phyloP scores from a whole-genome alignment of 2,888 invertebrate species.

The Lasius fuliginosus region DNA sequence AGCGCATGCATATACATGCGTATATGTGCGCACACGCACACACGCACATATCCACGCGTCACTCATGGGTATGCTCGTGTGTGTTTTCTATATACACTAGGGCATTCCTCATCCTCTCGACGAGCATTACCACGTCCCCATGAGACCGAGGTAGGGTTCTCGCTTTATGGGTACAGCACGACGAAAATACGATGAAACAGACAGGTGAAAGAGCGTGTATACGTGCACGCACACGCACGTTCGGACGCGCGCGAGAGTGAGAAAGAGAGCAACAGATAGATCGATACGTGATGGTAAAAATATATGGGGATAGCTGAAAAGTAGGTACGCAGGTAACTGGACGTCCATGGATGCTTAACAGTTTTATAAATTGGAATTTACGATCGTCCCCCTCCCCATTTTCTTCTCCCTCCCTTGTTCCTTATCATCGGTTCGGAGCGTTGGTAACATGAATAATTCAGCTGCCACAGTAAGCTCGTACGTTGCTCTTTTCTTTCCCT shows the following conservation, averaged over 20 bases:
- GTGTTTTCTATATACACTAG: conserved; percentile 60
- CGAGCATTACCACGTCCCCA: conserved; percentile 76
- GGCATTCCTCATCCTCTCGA: conserved; percentile 75
- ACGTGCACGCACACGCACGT: conserved; percentile 46
- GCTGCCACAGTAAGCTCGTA: conserved; percentile 70
- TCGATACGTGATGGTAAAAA: conserved; percentile 61
- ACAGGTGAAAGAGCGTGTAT: conserved; percentile 78
- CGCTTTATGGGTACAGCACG: conserved; percentile 74
- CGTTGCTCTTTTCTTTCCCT: conserved; percentile 62
- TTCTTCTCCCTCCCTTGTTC: conserved; percentile 56
- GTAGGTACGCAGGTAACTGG: conserved; percentile 72
- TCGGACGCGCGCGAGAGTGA: conserved; percentile 13
- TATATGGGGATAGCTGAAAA: conserved; percentile 65
- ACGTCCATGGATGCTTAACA: conserved; percentile 77
- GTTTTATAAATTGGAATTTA: conserved; percentile 84
- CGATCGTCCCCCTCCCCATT: conserved; percentile 60
- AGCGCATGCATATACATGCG: conserved; percentile 49
- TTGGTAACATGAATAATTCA: conserved; percentile 81
- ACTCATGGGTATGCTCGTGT: conserved; percentile 34
- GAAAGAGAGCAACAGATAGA: conserved; percentile 59
- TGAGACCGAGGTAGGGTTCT: conserved; percentile 72
- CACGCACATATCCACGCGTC: conserved; percentile 20
- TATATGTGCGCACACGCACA: conserved; percentile 26
- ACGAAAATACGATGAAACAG: conserved; percentile 73
- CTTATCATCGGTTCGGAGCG: conserved; percentile 74